phyloP scores from a whole-genome alignment of 2,797 vertebrate genomes.

The Eulemur coronatus region DNA sequence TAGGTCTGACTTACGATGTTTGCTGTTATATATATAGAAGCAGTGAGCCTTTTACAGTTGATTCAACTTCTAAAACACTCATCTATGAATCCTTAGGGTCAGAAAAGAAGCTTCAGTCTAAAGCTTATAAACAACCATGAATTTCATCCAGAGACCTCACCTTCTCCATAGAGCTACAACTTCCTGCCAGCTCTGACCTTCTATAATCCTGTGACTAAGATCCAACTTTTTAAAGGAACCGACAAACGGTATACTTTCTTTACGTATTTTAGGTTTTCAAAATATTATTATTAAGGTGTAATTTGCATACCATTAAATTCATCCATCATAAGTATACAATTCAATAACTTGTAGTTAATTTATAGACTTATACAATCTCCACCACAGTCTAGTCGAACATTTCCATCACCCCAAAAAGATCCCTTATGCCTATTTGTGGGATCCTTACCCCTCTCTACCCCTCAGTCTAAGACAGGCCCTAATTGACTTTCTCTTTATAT shows the following conservation, averaged over 20 bases:
- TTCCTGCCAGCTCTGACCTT: background rate
- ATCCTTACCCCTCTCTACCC: background rate
- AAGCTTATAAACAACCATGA: background rate
- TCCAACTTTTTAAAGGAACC: background rate
- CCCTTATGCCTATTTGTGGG: too few species aligned
- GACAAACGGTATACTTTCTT: background rate
- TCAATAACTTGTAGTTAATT: background rate
- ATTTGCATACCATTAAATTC: background rate
- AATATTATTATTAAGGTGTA: background rate
- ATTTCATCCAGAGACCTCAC: background rate
- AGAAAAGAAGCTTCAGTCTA: background rate
- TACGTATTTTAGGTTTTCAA: background rate
- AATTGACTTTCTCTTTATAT: background rate
- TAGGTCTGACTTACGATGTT: conserved; percentile 51
- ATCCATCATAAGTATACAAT: background rate
- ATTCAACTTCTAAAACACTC: background rate
- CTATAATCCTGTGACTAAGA: background rate
- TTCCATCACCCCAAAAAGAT: background rate
- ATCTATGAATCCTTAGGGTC: background rate
- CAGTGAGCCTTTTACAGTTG: background rate
- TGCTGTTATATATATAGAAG: conserved; percentile 1
- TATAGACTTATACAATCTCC: background rate
- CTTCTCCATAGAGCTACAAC: background rate
- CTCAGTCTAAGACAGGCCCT: background rate
- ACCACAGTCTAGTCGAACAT: background rate